phyloP scores from a whole-genome alignment of 2,888 invertebrate genomes.

The Miltochrista miniata region DNA sequence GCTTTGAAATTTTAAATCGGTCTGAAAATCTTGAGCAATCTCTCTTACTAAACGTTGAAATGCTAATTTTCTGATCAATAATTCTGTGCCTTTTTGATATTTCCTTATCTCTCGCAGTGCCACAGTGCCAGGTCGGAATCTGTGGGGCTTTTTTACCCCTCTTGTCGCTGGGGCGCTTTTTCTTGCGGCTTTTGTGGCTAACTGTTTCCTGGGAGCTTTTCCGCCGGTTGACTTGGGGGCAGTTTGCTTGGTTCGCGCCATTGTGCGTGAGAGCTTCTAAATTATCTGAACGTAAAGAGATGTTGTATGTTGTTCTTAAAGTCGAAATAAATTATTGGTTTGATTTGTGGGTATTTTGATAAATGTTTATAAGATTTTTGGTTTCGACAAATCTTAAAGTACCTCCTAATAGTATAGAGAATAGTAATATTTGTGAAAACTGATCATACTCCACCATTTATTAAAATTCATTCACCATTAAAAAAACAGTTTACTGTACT shows the following conservation, averaged over 20 bases:
- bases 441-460: too few species aligned
- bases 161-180: slow-evolving; percentile 89
- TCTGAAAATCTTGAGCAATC: slow-evolving; percentile 90
- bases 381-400: too few species aligned
- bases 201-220: slow-evolving; percentile 88
- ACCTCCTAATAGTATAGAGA: too few species aligned
- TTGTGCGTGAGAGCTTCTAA: slow-evolving; percentile 13
- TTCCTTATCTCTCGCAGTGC: slow-evolving; percentile 88
- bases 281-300: too few species aligned
- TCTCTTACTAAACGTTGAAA: slow-evolving; percentile 89
- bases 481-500: too few species aligned
- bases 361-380: too few species aligned
- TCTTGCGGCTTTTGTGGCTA: slow-evolving; percentile 88
- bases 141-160: slow-evolving; percentile 89
- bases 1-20: slow-evolving; percentile 87
- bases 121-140: slow-evolving; percentile 87
- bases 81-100: slow-evolving; percentile 89
- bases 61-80: slow-evolving; percentile 88
- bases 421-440: too few species aligned
- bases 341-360: too few species aligned
- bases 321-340: too few species aligned
- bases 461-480: too few species aligned
- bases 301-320: too few species aligned
- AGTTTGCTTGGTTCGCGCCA: slow-evolving; percentile 91
- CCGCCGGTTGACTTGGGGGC: slow-evolving; percentile 89